Evolutionary conservation across 2,797 vertebrate genomes (phyloP).

Genomic region (Mycteria americana): DNA sequence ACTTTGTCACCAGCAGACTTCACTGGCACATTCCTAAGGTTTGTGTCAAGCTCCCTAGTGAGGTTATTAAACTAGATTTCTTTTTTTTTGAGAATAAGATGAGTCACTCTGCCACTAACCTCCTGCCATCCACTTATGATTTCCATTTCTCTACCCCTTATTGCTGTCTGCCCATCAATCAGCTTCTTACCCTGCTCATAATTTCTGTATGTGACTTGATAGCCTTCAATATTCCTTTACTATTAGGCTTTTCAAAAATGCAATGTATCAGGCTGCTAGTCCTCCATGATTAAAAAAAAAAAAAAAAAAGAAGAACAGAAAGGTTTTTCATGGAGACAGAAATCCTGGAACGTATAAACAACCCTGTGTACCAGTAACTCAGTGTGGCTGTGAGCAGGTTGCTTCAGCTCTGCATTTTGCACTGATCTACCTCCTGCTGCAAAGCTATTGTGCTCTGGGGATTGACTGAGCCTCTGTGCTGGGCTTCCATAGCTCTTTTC

Average conservation of each 20-base stretch:
- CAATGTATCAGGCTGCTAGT: background rate
- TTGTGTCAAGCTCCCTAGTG: background rate
- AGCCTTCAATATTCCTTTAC: background rate
- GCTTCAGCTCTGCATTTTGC: background rate
- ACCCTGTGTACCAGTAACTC: background rate
- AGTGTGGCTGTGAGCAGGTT: background rate
- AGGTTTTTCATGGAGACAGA: background rate
- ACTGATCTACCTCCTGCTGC: background rate
- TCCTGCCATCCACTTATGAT: background rate
- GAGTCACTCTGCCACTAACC: background rate
- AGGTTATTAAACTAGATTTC: background rate
- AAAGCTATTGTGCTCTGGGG: background rate
- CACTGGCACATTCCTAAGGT: background rate
- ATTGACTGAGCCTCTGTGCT: background rate
- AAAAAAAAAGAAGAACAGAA: background rate
- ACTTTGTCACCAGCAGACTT: background rate
- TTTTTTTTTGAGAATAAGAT: background rate
- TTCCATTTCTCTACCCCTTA: background rate
- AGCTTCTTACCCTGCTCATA: background rate
- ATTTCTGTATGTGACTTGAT: background rate
- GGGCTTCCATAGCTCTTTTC: background rate
- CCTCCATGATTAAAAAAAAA: background rate
- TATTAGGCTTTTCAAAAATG: background rate
- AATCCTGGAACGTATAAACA: background rate
- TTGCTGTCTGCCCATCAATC: background rate